Evolutionary conservation across 2,888 invertebrate genomes (phyloP).

Genomic region (Torymus aiolomorphi): DNA sequence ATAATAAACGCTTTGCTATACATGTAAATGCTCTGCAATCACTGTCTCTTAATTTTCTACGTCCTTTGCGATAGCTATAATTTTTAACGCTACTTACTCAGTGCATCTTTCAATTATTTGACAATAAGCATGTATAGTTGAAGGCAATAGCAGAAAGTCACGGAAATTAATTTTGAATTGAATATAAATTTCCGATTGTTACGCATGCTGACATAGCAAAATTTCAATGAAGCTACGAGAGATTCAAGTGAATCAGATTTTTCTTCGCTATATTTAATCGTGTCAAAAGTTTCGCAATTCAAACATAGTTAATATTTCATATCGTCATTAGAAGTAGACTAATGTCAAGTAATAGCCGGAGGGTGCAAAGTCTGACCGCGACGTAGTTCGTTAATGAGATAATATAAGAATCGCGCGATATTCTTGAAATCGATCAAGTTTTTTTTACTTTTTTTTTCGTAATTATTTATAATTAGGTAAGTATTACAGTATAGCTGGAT

Average conservation of each 20-base stretch:
- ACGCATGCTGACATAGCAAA: no score
- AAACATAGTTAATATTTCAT: background rate
- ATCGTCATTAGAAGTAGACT: constrained; percentile 20
- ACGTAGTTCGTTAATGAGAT: constrained; percentile 37
- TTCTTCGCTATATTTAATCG: background rate
- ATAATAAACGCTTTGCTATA: constrained; percentile 52
- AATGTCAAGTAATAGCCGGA: constrained; percentile 44
- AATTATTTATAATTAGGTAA: constrained; percentile 30
- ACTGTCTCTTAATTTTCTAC: background rate
- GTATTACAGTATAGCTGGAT: constrained; percentile 61
- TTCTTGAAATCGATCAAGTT: constrained; percentile 55
- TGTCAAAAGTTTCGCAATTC: background rate
- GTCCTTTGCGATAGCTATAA: no score
- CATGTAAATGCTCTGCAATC: constrained; percentile 34
- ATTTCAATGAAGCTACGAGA: no score
- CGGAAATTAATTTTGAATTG: no score
- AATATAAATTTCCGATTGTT: no score
- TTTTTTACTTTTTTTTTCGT: constrained; percentile 39
- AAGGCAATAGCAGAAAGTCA: no score
- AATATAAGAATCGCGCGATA: constrained; percentile 26
- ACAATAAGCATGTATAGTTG: no score
- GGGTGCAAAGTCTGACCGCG: constrained; percentile 57
- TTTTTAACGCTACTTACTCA: no score
- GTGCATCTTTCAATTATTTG: no score
- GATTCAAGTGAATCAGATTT: no score